phyloP scores from a whole-genome alignment of 2,797 vertebrate genomes.

The Schizothorax lantsangensis region DNA sequence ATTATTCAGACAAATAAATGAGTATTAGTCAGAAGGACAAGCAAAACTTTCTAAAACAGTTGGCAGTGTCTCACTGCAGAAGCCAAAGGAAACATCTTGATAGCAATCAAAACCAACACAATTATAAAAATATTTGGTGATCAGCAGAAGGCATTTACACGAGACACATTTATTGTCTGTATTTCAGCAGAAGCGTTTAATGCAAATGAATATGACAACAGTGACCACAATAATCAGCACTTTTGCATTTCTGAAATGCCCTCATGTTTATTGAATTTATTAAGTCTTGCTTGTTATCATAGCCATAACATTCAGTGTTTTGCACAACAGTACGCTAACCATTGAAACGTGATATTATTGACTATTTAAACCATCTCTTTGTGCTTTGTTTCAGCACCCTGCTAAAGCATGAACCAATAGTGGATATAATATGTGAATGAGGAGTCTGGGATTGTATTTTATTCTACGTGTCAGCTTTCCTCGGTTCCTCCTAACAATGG shows the following conservation, averaged over 20 bases:
- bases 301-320: not conserved
- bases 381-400: conserved; percentile 38
- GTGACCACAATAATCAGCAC: not conserved
- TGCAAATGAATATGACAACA: not conserved
- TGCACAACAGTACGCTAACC: not conserved
- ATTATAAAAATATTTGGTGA: not conserved
- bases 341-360: not conserved
- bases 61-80: not conserved
- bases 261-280: not conserved
- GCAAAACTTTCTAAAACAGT: not conserved
- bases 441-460: conserved; percentile 26
- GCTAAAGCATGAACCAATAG: not conserved
- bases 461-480: not conserved
- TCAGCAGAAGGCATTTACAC: not conserved
- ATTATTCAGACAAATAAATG: not conserved
- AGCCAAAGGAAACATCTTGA: not conserved
- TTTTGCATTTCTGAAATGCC: conserved; percentile 1
- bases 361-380: conserved; percentile 5
- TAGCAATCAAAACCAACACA: conserved; percentile 29
- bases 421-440: conserved; percentile 42
- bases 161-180: not conserved
- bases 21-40: not conserved
- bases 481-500: conserved; percentile 65
- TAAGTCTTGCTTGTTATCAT: not conserved
- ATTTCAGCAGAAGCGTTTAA: conserved; percentile 4